A percentile compares a stretch with the other conserved stretches of the same genome.
phyloP scores from a whole-genome alignment of 2,113 vertebrate species.

The Pogona vitticeps region DNA sequence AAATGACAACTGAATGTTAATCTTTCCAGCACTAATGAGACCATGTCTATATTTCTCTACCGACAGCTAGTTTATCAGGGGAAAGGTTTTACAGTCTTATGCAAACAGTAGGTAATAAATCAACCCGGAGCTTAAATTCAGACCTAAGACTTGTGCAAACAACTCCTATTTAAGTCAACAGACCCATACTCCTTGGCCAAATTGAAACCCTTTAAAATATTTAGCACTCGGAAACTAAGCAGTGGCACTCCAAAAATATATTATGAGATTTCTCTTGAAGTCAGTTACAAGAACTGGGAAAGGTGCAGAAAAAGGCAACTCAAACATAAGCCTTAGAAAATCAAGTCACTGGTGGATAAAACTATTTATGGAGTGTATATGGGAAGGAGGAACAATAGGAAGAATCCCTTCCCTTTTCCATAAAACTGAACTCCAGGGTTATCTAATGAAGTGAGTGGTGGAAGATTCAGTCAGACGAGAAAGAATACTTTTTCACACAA shows the following conservation, averaged over 20 bases:
- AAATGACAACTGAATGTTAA: constrained; percentile 28
- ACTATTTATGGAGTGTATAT: not conserved
- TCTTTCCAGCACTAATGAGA: constrained; percentile 10
- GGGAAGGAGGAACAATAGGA: not conserved
- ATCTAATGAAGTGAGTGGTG: not conserved
- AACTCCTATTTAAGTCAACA: constrained; percentile 24
- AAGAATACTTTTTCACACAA: not conserved
- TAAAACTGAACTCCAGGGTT: too few species aligned
- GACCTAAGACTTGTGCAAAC: constrained; percentile 1
- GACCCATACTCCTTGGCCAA: not conserved
- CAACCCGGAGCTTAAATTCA: constrained; percentile 2
- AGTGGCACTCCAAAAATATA: not conserved
- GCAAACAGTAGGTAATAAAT: constrained; percentile 24
- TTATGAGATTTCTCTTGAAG: not conserved
- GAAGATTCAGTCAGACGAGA: not conserved
- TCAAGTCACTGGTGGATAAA: not conserved
- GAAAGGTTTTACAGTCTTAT: not conserved
- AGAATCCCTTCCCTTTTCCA: not conserved
- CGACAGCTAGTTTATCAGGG: constrained; percentile 7
- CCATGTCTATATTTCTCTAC: constrained; percentile 20
- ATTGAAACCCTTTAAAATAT: constrained; percentile 22
- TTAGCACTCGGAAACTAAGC: constrained; percentile 1
- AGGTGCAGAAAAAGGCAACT: not conserved
- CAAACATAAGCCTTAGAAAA: not conserved
- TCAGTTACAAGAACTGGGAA: not conserved